These are phyloP conservation scores for Scyliorhinus canicula DNA, from an alignment of 2,797 vertebrate species.

Conservation along the genomic window DNA sequence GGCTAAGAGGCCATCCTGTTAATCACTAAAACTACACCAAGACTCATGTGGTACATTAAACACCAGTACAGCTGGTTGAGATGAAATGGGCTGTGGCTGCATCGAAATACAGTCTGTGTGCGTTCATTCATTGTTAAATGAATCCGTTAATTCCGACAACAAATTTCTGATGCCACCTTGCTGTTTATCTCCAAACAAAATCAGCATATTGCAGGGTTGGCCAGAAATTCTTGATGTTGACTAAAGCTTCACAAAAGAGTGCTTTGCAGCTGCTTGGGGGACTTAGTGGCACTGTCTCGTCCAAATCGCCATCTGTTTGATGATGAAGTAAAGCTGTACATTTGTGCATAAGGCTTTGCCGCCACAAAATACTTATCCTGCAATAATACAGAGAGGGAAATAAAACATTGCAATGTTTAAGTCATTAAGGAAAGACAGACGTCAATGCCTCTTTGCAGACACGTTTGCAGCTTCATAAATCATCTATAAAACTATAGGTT, in stretches of 20 bases:
- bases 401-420: not conserved
- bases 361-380: not conserved
- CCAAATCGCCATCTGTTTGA: conserved; percentile 16
- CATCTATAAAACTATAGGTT: not conserved
- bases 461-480: not conserved
- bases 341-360: not conserved
- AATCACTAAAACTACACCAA: not conserved
- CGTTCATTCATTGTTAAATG: not conserved
- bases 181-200: not conserved
- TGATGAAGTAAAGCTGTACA: not conserved
- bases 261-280: not conserved
- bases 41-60: not conserved
- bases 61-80: not conserved
- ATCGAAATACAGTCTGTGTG: not conserved
- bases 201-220: not conserved
- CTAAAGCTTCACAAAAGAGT: not conserved
- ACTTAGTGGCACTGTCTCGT: not conserved
- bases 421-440: not conserved
- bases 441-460: not conserved
- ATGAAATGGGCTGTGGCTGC: not conserved
- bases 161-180: not conserved
- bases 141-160: not conserved
- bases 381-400: not conserved
- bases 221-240: not conserved
- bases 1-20: not conserved